Conservation (phyloP, 2,888 invertebrate species). For the Dynastes grantii region DNA sequence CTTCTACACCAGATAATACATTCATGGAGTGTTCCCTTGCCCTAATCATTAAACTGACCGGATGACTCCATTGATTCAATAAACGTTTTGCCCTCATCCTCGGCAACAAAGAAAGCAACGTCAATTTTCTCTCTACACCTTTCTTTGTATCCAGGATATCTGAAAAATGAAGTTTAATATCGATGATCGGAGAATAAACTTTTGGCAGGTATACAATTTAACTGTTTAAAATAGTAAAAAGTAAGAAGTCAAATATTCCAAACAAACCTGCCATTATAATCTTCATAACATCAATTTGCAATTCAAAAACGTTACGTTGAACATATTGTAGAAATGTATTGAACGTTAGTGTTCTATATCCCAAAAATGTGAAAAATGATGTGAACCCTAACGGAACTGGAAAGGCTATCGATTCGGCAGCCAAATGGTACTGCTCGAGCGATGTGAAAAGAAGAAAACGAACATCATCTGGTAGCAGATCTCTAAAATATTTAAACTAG, state of each 20-base stretch:
- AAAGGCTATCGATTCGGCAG: slow-evolving; percentile 85
- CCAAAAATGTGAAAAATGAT: slow-evolving; percentile 91
- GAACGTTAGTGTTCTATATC: slow-evolving; percentile 84
- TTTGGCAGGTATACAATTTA: too few species aligned
- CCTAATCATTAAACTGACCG: slow-evolving; percentile 83
- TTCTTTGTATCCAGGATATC: slow-evolving; percentile 72
- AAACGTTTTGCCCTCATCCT: slow-evolving; percentile 85
- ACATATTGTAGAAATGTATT: slow-evolving; percentile 89
- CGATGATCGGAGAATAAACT: neutral
- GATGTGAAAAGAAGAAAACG: slow-evolving; percentile 83
- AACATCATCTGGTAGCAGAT: slow-evolving; percentile 81
- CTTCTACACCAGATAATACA: slow-evolving; percentile 82
- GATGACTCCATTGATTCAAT: slow-evolving; percentile 85
- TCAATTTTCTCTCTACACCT: slow-evolving; percentile 81
- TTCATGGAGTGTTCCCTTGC: slow-evolving; percentile 88
- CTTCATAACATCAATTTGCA: slow-evolving; percentile 92
- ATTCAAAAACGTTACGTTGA: slow-evolving; percentile 86
- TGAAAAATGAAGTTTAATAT: slow-evolving; percentile 57
- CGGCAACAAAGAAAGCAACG: slow-evolving; percentile 82
- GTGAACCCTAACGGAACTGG: slow-evolving; percentile 90
- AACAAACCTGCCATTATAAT: slow-evolving; percentile 82
- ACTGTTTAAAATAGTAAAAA: too few species aligned
- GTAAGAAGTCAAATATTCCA: neutral
- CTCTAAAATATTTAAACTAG: slow-evolving; percentile 72
- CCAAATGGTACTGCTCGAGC: slow-evolving; percentile 86